Base-by-base conservation (phyloP, 2,113 vertebrate species). In the Nymphicus hollandicus region DNA sequence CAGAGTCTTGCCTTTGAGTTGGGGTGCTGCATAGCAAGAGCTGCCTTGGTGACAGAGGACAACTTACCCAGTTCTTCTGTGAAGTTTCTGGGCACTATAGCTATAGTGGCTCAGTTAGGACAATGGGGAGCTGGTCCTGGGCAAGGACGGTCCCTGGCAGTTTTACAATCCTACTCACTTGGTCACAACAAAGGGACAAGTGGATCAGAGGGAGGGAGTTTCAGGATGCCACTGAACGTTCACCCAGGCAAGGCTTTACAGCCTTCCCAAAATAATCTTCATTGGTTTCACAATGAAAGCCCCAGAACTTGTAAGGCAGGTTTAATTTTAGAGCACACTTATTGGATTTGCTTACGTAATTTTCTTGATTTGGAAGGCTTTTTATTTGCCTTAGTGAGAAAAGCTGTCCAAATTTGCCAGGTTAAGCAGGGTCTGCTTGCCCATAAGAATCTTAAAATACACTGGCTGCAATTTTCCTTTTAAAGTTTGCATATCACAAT, bases 301-400 rank as follows among this genome's bases (percentile, higher is more conserved):
- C 63, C 44, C 78, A 94, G 56, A 84, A 44, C 44, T 56, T 64
- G 68, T 0, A 0, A 52, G 60, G 86, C 56, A 82, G 66, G 93
- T 95, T 96, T 95, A 95, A 95, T 95, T 97, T 97, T 95, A 95
- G 94, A 95, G 89, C 91, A 79, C 84, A 16, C 64, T 92, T 91
- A 92, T 39, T 7, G 24, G 93, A 97, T 97, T 95, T 96, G 94
- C 93, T 96, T 97, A 95, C 81, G 94, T 97, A 97, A 96, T 96
- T 96, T 92, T 93, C 93, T 95, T 52, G 52, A 81, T 95, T 96
- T 92, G 81, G 94, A 97, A 95, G 39, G 91, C 73, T 95, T 93
- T 95, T 87, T 86, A 43, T 89, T 96, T 97, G 33, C 29, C 79
- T 80, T 69, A 77, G 81, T 73, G 87, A 91, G 93, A 77, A 96